These are phyloP conservation scores for Alloplasta piceator DNA, from an alignment of 2,888 invertebrate species.

Conservation along the genomic window DNA sequence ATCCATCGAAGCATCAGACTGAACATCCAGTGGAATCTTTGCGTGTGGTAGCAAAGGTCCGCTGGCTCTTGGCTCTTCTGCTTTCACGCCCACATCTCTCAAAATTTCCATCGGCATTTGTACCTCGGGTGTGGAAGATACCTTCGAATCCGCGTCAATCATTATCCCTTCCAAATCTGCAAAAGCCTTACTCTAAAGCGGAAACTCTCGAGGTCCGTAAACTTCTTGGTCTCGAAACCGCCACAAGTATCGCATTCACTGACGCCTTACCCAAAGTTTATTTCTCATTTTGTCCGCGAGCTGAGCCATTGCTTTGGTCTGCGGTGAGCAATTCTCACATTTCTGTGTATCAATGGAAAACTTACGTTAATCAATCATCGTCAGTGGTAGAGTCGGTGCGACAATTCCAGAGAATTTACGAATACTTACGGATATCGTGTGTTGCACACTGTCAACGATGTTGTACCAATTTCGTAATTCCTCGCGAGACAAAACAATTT, in stretches of 20 bases:
- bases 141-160: not conserved
- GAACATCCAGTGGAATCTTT: not conserved
- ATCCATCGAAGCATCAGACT: not conserved
- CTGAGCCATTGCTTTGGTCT: conserved; percentile 56
- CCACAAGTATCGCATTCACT: conserved; percentile 4
- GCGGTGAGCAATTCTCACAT: conserved; percentile 62
- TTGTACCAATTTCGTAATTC: conserved; percentile 66
- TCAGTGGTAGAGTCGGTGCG: not conserved
- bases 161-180: conserved; percentile 37
- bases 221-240: not conserved
- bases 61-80: not conserved
- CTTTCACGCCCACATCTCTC: not conserved
- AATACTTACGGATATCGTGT: conserved; percentile 52
- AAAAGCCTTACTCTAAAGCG: conserved; percentile 57
- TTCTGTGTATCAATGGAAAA: conserved; percentile 58
- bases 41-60: not conserved
- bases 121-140: not conserved
- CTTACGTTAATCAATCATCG: not conserved
- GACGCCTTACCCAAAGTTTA: conserved; percentile 61
- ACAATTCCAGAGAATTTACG: not conserved
- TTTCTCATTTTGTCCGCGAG: conserved; percentile 61
- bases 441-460: conserved; percentile 49
- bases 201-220: conserved; percentile 33
- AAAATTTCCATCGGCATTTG: conserved; percentile 9
- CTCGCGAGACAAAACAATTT: conserved; percentile 52